Percentiles rank a stretch among this genome's conserved stretches.
phyloP scores from a whole-genome alignment of 2,888 invertebrate species.

The Napeogenes inachia region DNA sequence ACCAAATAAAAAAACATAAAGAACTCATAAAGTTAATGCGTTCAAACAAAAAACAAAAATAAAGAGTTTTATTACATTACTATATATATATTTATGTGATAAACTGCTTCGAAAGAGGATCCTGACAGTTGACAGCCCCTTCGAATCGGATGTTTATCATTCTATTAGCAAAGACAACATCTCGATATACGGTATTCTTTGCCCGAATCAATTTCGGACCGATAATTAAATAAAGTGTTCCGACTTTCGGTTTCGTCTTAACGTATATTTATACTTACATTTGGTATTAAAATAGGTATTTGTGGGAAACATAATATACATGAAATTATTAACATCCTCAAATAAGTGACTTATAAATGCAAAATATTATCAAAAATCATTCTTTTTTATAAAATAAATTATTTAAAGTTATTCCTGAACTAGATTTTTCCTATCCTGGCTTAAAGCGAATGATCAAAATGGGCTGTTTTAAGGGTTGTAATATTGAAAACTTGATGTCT shows the following conservation, averaged over 20 bases:
- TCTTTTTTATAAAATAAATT: not conserved
- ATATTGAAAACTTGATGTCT: conserved; percentile 1
- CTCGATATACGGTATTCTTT: conserved; percentile 31
- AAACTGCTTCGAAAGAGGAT: conserved; percentile 33
- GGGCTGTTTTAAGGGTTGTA: not conserved
- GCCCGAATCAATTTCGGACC: conserved; percentile 20
- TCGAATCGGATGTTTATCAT: conserved; percentile 57
- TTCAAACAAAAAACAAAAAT: not conserved
- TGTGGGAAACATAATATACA: too few relatives aligned
- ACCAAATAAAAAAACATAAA: too few relatives aligned
- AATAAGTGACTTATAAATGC: too few relatives aligned
- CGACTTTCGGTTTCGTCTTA: conserved; percentile 9
- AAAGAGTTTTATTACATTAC: not conserved
- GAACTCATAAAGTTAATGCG: too few relatives aligned
- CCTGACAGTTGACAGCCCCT: conserved; percentile 61
- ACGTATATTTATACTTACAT: conserved; percentile 4
- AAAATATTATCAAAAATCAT: too few relatives aligned
- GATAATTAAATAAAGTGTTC: conserved; percentile 29
- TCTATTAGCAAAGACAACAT: conserved; percentile 67
- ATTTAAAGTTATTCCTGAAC: not conserved
- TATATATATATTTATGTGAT: not conserved
- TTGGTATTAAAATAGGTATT: too few relatives aligned
- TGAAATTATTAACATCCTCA: too few relatives aligned
- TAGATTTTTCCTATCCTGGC: not conserved
- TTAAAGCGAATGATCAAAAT: not conserved